These are phyloP conservation scores for Bucorvus abyssinicus DNA, from an alignment of 2,797 vertebrate genomes.

Conservation along the genomic window DNA sequence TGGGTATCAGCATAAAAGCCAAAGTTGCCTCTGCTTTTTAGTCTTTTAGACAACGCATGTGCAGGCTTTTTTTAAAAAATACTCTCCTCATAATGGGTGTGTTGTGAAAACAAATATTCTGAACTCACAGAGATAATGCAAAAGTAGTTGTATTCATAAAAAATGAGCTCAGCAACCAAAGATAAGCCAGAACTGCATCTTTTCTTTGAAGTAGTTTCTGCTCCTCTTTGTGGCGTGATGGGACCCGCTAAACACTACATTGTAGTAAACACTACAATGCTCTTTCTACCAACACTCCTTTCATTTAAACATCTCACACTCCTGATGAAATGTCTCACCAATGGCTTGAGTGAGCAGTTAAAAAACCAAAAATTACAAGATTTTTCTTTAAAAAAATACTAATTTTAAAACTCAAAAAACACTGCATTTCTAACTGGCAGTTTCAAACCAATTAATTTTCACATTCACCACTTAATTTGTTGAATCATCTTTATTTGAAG, in stretches of 20 bases:
- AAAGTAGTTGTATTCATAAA: neutral
- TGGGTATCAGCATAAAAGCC: neutral
- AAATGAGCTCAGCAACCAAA: neutral
- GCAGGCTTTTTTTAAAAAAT: neutral
- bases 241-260: neutral
- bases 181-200: neutral
- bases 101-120: neutral
- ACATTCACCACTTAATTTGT: neutral
- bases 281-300: neutral
- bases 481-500: neutral
- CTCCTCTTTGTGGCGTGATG: neutral
- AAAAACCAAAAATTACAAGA: neutral
- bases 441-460: neutral
- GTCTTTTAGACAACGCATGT: neutral
- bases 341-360: neutral
- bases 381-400: neutral
- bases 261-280: neutral
- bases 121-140: neutral
- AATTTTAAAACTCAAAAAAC: neutral
- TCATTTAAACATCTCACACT: neutral
- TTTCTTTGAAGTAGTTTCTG: neutral
- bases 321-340: neutral
- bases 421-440: neutral
- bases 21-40: neutral
- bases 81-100: neutral